Percentiles rank a stretch among this genome's conserved stretches.
These are phyloP conservation scores for Ictidomys tridecemlineatus DNA, from an alignment of 2,113 vertebrate genomes.

Conservation along the genomic window DNA sequence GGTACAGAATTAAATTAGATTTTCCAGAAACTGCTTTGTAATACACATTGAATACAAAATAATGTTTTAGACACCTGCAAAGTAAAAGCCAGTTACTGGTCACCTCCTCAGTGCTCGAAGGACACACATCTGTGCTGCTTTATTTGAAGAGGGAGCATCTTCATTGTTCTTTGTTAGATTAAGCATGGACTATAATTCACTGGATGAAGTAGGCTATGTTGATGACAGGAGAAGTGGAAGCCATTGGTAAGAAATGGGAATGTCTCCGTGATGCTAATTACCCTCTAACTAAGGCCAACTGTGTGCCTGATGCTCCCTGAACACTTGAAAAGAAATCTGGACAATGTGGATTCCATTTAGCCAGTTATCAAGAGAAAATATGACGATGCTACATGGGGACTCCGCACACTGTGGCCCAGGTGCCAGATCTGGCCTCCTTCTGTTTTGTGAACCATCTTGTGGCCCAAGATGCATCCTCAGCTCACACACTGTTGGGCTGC, in stretches of 20 bases:
- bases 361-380: constrained; percentile 37
- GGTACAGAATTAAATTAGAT: neutral
- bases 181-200: neutral
- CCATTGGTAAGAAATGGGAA: constrained; percentile 22
- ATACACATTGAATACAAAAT: neutral
- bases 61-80: constrained; percentile 12
- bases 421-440: neutral
- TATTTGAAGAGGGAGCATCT: neutral
- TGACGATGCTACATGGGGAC: neutral
- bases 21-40: constrained; percentile 34
- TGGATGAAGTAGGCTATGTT: neutral
- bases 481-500: neutral
- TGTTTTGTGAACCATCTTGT: neutral
- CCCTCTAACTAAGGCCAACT: constrained; percentile 27
- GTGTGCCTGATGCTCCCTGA: constrained; percentile 20
- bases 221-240: constrained; percentile 47
- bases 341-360: constrained; percentile 51
- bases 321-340: constrained; percentile 49
- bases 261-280: constrained; percentile 48
- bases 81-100: constrained; percentile 5
- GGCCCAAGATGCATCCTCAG: neutral
- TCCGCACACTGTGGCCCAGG: neutral
- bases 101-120: neutral
- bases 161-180: neutral
- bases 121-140: neutral